Base-by-base conservation (phyloP, 2,113 vertebrate genomes). In the Dasyornis broadbenti region DNA sequence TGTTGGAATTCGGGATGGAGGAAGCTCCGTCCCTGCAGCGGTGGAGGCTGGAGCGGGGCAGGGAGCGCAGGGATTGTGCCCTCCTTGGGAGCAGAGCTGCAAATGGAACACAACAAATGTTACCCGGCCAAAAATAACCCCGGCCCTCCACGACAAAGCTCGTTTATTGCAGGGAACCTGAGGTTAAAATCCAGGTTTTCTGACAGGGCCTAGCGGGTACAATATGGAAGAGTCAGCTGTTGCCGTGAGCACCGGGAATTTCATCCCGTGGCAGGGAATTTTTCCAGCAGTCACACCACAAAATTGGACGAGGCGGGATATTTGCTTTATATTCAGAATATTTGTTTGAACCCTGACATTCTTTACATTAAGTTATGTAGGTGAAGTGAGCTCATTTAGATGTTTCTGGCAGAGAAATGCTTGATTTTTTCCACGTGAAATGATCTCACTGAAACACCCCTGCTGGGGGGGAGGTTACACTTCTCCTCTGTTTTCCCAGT, bases 111-210 rank as follows among this genome's bases (percentile, higher is more conserved):
- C 30, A 93, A 73, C 94, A 95, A 88, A 89, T 90, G 93, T 92
- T 92, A 77, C 76, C 92, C 92, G 7, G 71, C 95, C 95, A 93
- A 93, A 94, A 97, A 95, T 89, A 95, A 96, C 96, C 91, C 89
- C 10, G 42, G 64, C n/a, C 42, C 66, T 93, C 27, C 33, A 44
- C 13, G 4, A 88, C 76, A 87, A 60, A 95, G 85, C 92, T 95
- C 76, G 53, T 64, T 93, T 92, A 75, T 60, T 86, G 56, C 90
- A 75, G 90, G 88, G 35, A 39, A 64, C 52, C 68, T 18, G 26
- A 83, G 86, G n/a, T 14, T 40, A 9, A 82, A 56, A 75, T 7
- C 35, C 68, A 84, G 3, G 53, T 37, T 60, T 44, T 15, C 64
- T 24, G 15, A 3, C 7, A 14, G 52, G 37, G 42, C 33, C 52